phyloP scores from a whole-genome alignment of 2,113 vertebrate genomes.

The Bubo bubo region DNA sequence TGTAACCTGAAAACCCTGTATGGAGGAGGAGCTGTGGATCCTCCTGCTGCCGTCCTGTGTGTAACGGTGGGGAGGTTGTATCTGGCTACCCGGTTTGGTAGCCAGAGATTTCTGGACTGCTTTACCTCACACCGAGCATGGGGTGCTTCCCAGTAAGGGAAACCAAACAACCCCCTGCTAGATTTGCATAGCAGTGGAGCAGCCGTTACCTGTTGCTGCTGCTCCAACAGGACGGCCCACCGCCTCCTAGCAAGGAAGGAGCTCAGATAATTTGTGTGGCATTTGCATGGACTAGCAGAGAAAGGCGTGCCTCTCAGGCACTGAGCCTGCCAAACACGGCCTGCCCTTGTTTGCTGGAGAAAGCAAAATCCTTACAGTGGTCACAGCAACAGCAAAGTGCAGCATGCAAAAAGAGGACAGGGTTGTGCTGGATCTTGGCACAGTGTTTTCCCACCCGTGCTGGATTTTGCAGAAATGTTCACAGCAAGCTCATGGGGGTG shows the following conservation, averaged over 20 bases:
- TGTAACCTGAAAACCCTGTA: not conserved
- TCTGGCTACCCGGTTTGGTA: not conserved
- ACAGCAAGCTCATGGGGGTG: not conserved
- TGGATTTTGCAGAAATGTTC: not conserved
- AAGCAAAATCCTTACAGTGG: not conserved
- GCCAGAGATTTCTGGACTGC: not conserved
- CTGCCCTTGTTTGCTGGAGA: not conserved
- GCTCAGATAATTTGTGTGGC: not conserved
- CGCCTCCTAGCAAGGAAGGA: not conserved
- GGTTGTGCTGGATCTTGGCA: not conserved
- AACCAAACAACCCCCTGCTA: not conserved
- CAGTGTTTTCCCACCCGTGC: rapidly evolving
- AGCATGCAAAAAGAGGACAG: not conserved
- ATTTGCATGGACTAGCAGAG: not conserved
- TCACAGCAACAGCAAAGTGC: not conserved
- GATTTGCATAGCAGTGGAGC: not conserved
- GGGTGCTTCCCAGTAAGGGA: not conserved
- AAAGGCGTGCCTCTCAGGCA: rapidly evolving
- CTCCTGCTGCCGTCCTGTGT: rapidly evolving
- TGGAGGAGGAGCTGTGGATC: not conserved
- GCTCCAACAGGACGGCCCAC: rapidly evolving
- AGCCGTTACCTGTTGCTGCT: not conserved
- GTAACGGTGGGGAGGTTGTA: rapidly evolving
- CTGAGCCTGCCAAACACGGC: not conserved
- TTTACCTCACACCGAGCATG: rapidly evolving